These are phyloP conservation scores for Trypoxylus dichotomus DNA, from an alignment of 1,140 invertebrate species.

Conservation along the genomic window DNA sequence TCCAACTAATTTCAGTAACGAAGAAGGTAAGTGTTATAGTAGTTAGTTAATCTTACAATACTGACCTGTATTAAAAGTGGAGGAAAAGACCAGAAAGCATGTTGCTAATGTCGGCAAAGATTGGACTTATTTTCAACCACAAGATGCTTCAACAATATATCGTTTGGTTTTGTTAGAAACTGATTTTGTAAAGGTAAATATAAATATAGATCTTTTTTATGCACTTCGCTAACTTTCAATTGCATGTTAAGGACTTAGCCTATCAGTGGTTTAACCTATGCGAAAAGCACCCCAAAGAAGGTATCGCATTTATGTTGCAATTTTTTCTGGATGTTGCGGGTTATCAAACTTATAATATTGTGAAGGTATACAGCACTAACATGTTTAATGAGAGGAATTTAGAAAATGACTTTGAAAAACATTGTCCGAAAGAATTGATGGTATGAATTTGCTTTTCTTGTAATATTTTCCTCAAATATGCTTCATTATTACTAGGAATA, in stretches of 20 bases:
- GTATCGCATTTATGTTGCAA: not conserved
- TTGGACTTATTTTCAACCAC: not conserved
- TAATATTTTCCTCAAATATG: no score
- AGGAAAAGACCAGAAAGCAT: not conserved
- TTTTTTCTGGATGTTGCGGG: not conserved
- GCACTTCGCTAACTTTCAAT: not conserved
- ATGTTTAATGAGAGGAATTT: not conserved
- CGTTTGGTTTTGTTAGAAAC: not conserved
- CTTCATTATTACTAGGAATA: not conserved
- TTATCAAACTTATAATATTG: conserved; percentile 9
- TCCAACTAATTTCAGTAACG: not conserved
- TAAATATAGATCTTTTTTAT: not conserved
- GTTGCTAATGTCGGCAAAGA: conserved; percentile 9
- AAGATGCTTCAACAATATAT: not conserved
- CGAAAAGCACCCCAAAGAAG: not conserved
- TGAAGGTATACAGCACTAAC: not conserved
- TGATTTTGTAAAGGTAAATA: not conserved
- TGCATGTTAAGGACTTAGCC: not conserved
- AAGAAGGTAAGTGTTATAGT: not conserved
- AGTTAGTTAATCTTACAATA: not conserved
- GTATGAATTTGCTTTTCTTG: not conserved
- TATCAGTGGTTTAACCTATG: not conserved
- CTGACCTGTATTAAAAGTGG: not conserved
- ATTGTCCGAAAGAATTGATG: not conserved
- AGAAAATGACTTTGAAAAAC: not conserved